Evolutionary conservation across 2,113 vertebrate species (phyloP), one percentile per base, ranked within the genome.

Genomic region (Isichthys henryi): DNA sequence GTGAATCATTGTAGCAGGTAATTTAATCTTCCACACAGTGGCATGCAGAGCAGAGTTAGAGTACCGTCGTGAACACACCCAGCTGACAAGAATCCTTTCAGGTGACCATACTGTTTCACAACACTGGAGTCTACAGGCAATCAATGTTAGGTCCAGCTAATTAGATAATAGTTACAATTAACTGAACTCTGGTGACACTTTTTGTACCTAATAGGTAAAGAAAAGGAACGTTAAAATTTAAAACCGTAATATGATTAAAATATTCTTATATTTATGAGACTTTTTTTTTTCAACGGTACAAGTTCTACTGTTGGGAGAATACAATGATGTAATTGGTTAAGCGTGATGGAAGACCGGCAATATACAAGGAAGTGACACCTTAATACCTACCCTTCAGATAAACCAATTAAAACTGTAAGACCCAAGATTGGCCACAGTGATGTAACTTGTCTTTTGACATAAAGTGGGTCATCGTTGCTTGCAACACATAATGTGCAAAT

Each of bases 131-230:
- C 17, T n/a, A 21, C 48, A 84, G 82, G 10, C 82, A 48, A 46
- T 46, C 82, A 48, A 11, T 84, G 39, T 84, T 48, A 5, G 45
- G 82, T 84, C 82, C 82, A 46, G 21, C 7, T 84, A 48, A 84
- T 84, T 84, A 84, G 82, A 48, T 48, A 46, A 23, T 84, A n/a
- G 45, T 46, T 84, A 84, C 48, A 46, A 84, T 84, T 84, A 84
- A 46, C 82, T 48, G 21, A 10, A n/a, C 10, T 84, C 19, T 84
- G 45, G 45, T 23, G 21, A 21, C 39, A n/a, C 23, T 84, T 84
- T 84, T 48, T 48, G 45, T 48, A 45, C 5, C 13, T 84, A 46
- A 48, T 84, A 46, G 82, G 21, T 46, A 48, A 13, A 45, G 23
- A 35, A 19, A 2, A 17, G 43, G 74, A 27, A 15, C 3, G 50